phyloP scores from a whole-genome alignment of 1,140 invertebrate species.

The Drosophila repleta region DNA sequence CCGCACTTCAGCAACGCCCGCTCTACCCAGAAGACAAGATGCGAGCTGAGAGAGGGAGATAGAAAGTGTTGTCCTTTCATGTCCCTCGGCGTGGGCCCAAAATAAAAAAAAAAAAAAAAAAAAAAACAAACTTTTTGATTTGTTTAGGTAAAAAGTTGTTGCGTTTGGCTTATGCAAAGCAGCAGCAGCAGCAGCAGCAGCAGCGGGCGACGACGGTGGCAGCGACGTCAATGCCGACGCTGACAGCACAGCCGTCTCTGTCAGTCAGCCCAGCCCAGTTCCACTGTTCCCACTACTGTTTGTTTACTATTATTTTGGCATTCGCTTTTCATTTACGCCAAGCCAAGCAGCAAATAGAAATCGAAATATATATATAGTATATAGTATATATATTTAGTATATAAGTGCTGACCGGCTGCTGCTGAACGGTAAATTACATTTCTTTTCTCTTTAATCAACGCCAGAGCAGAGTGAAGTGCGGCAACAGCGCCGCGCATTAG shows the following conservation, averaged over 20 bases:
- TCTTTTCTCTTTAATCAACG: constrained; percentile 28
- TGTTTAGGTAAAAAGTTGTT: constrained; percentile 59
- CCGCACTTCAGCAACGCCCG: constrained; percentile 45
- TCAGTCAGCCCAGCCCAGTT: background rate
- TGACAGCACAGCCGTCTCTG: constrained; percentile 5
- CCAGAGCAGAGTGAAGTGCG: constrained; percentile 25
- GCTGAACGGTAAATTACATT: constrained; percentile 40
- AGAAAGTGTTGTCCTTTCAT: constrained; percentile 44
- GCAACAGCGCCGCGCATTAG: constrained; percentile 44
- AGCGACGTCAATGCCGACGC: background rate
- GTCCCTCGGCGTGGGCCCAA: constrained; percentile 36
- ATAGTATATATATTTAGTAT: constrained; percentile 10
- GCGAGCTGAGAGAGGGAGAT: constrained; percentile 9
- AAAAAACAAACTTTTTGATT: constrained; percentile 54
- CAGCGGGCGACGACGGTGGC: constrained; percentile 8
- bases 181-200: too few relatives aligned
- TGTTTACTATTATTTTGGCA: constrained; percentile 64
- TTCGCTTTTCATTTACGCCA: constrained; percentile 65
- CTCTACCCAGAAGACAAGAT: constrained; percentile 17
- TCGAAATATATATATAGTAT: constrained; percentile 60
- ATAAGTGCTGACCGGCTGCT: constrained; percentile 49
- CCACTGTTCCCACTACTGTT: constrained; percentile 22
- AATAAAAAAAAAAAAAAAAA: constrained; percentile 33
- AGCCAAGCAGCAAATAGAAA: constrained; percentile 80
- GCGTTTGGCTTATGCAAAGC: constrained; percentile 61